phyloP scores from a whole-genome alignment of 2,888 invertebrate species.

The Apoderus coryli region DNA sequence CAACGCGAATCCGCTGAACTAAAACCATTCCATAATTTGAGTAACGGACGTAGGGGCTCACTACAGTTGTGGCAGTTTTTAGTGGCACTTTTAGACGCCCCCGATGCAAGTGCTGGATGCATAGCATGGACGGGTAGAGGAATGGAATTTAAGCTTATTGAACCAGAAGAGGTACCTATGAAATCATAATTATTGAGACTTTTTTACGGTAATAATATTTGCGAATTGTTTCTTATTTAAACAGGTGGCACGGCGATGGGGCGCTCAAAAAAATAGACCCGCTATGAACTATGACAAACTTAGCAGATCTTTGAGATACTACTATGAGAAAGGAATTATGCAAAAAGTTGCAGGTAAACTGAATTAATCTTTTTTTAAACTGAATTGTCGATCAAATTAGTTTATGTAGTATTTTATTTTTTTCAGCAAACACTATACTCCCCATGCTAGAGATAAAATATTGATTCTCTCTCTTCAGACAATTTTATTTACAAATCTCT shows the following conservation, averaged over 20 bases:
- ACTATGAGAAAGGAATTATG: conserved; percentile 98
- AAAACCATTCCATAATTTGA: no score
- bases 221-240: conserved; percentile 15
- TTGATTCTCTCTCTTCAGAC: no score
- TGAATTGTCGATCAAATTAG: no score
- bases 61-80: conserved; percentile 92
- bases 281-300: conserved; percentile 97
- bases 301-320: conserved; percentile 85
- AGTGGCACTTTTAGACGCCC: conserved; percentile 62
- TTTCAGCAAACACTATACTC: no score
- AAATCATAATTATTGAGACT: no score
- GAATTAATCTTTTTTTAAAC: no score
- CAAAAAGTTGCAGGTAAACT: conserved; percentile 78
- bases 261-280: conserved; percentile 89
- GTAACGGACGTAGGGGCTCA: conserved; percentile 64
- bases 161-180: conserved; percentile 83
- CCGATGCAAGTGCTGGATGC: conserved; percentile 54
- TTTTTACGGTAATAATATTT: no score
- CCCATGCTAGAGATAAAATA: no score
- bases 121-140: conserved; percentile 93
- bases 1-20: no score
- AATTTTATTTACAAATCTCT: no score
- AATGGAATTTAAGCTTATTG: conserved; percentile 89
- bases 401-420: no score
- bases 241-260: conserved; percentile 89